These are phyloP conservation scores for Escarpia spicata DNA, from an alignment of 2,888 invertebrate genomes.

Conservation along the genomic window DNA sequence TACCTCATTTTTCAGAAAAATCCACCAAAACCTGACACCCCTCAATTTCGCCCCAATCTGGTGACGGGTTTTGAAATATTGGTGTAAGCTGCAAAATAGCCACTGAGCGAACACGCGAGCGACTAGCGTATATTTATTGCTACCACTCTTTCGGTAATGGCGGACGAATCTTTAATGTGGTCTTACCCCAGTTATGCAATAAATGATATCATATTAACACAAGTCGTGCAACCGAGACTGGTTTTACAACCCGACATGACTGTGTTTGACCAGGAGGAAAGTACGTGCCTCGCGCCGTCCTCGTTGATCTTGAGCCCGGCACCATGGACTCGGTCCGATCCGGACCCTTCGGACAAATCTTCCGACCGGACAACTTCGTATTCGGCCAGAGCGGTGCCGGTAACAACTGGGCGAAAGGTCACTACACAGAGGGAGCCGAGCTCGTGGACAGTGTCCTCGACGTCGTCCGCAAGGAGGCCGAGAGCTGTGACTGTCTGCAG, in stretches of 20 bases:
- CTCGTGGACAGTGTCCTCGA: constrained; percentile 33
- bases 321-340: constrained; percentile 97
- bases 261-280: constrained; percentile 73
- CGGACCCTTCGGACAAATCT: constrained; percentile 92
- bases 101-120: too few species aligned
- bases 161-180: too few species aligned
- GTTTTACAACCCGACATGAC: background rate
- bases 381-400: constrained; percentile 75
- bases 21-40: too few species aligned
- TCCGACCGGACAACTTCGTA: constrained; percentile 94
- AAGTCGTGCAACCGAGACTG: too few species aligned
- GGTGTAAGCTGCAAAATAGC: too few species aligned
- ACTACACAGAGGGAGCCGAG: constrained; percentile 68
- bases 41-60: too few species aligned
- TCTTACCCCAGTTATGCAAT: too few species aligned
- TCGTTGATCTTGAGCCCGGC: constrained; percentile 95
- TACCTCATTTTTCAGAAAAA: too few species aligned
- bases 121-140: too few species aligned
- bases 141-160: too few species aligned
- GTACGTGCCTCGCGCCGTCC: constrained; percentile 92
- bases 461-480: constrained; percentile 24
- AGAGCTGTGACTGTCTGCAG: constrained; percentile 72
- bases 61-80: too few species aligned
- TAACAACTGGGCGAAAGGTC: background rate
- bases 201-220: too few species aligned